Evolutionary conservation across 2,797 vertebrate genomes (phyloP), one percentile per base, ranked within the genome.

Genomic region (Sebastes itinus): DNA sequence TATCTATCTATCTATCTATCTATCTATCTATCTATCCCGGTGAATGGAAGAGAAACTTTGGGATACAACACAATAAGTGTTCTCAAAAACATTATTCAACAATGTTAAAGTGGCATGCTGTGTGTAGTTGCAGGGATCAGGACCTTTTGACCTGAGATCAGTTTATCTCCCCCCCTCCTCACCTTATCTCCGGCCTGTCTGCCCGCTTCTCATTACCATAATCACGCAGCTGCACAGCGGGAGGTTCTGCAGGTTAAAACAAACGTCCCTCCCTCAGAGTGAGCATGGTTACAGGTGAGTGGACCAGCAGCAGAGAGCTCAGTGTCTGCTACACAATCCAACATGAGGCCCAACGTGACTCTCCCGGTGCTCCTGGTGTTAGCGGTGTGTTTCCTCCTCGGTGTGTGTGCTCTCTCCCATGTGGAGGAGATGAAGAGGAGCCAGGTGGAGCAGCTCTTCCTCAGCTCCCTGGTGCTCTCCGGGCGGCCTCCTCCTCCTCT

Each of bases 401-500:
- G 20, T 2, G 64, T 33, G 30, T 12, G 23, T 6, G 54, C 56
- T 7, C 55, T 79, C 0, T 60, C 84, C 0, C 55, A 16, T 1
- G 72, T 64, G 33, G 91, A 89, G 33, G 88, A 94, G 33, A 32
- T 49, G 54, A 58, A 62, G 35, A 38, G 35, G 22, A 22, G 32
- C 4, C 94, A 86, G 35, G 35, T 38, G 75, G 94, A 96, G 87
- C 90, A 80, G 16, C 75, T 95, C 64, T 87, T 96, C 89, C 92
- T 96, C 82, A 71, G 65, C 12, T 91, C 97, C 0, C 78, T 99
- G 73, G 97, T 97, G 0, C 89, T 98, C 25, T 90, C 92, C 1
- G 9, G 75, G 62, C 88, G 84, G 7, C 35, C 35, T 38, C 35
- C 35, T 38, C 35, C 35, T 14, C 92, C 92, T 7, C 92, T 91